Evolutionary conservation across 1,140 invertebrate genomes (phyloP), one percentile per base, ranked within the genome.

Genomic region (Geopemphigus sp.): DNA sequence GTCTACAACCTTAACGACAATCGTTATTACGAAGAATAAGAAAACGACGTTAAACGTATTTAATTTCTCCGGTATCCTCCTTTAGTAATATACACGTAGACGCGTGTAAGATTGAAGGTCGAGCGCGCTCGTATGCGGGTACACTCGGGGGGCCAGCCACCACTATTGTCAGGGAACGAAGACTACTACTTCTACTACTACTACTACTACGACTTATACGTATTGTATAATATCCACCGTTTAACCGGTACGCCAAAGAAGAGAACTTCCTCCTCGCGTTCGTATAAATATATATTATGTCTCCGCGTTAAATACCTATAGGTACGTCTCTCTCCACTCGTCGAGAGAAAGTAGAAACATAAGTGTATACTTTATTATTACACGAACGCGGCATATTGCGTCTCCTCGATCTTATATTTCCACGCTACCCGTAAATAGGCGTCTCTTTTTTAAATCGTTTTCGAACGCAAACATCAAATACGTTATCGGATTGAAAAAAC

Each of bases 381-480:
- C 53, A 61, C 74, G n/a, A 61, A 45, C n/a, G n/a, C 29, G 17
- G 45, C 63, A 78, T 76, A 78, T 78, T 78, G 61, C 50, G 57
- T 78, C 74, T 63, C 74, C 74, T n/a, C n/a, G n/a, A 61, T 61
- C 74, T 63, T 39, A 78, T n/a, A n/a, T 78, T 78, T 63, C 26
- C 74, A 63, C 57, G 57, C 57, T 19, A 45, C n/a, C 32, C 32
- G 19, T 29, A 61, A n/a, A 11, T 24, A 57, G n/a, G n/a, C 24
- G 24, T 63, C 53, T 59, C n/a, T n/a, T n/a, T n/a, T n/a, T 47
- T 19, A 50, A 54, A 29, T 72, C 29, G 47, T 54, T 72, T 72
- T 72, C 29, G 54, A 54, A 54, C 53, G 29, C 4, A 19, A 32
- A 54, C 0, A 54, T 29, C 26, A 72, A 72, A n/a, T 24, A 17